Evolutionary conservation across 2,888 invertebrate species (phyloP).

Genomic region (Metopia argyrocephala): DNA sequence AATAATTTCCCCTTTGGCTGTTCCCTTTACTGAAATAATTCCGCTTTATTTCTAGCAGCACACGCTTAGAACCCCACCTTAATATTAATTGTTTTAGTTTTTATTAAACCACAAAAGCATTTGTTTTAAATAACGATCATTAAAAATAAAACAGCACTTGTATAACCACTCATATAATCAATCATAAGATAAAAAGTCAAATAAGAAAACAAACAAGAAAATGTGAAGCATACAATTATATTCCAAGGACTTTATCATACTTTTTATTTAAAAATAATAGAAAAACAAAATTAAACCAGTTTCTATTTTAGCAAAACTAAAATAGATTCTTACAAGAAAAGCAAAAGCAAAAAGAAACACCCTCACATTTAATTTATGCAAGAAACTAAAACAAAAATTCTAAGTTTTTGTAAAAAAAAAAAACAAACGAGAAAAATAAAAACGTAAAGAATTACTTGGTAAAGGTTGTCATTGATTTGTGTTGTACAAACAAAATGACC

Average conservation of each 20-base stretch:
- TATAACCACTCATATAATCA: constrained; percentile 10
- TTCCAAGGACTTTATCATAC: constrained; percentile 40
- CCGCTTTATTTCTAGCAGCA: too few relatives aligned
- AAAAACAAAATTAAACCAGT: constrained; percentile 23
- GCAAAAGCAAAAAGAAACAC: constrained; percentile 19
- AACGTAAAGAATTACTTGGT: not conserved
- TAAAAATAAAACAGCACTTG: not conserved
- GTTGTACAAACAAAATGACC: constrained; percentile 11
- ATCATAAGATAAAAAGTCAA: constrained; percentile 24
- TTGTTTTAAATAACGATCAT: not conserved
- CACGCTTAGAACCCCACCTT: constrained; percentile 17
- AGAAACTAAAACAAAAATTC: not conserved
- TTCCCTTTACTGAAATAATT: too few relatives aligned
- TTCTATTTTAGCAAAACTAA: not conserved
- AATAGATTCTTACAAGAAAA: not conserved
- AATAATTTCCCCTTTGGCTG: too few relatives aligned
- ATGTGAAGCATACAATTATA: not conserved
- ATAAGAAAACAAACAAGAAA: not conserved
- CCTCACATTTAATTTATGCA: constrained; percentile 18
- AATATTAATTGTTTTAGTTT: constrained; percentile 2
- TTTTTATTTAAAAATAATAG: not conserved
- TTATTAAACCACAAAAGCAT: not conserved
- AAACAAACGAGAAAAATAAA: not conserved
- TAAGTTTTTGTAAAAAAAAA: constrained; percentile 20
- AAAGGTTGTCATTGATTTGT: constrained; percentile 3